phyloP scores from a whole-genome alignment of 2,888 invertebrate species.

The Dryadula phaetusa region DNA sequence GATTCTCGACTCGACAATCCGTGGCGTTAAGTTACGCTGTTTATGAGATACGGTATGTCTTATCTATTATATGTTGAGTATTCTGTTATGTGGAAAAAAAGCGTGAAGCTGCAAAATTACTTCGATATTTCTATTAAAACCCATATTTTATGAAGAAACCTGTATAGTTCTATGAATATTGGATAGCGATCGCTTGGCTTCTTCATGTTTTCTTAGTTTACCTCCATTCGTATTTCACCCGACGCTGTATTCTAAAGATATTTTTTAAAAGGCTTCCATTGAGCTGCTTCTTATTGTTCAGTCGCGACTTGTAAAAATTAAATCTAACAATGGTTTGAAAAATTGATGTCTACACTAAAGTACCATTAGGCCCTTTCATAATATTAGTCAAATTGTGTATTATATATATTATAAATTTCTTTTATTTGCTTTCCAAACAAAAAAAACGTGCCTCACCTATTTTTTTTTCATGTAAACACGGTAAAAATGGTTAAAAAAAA shows the following conservation, averaged over 20 bases:
- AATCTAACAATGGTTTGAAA: constrained; percentile 29
- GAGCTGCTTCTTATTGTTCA: constrained; percentile 34
- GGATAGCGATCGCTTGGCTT: constrained; percentile 31
- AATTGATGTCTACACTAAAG: constrained; percentile 32
- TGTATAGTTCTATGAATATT: constrained; percentile 28
- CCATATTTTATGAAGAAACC: constrained; percentile 19
- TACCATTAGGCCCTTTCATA: constrained; percentile 14
- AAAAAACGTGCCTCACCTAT: too few relatives aligned
- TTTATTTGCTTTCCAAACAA: too few relatives aligned
- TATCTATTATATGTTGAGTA: too few relatives aligned
- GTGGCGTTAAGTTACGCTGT: too few relatives aligned
- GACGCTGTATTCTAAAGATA: constrained; percentile 37
- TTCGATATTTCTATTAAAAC: background rate
- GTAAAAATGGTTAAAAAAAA: too few relatives aligned
- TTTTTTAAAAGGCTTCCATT: constrained; percentile 41
- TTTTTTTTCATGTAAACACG: too few relatives aligned
- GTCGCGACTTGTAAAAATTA: constrained; percentile 29
- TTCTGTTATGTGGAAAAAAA: too few relatives aligned
- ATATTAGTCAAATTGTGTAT: constrained; percentile 5
- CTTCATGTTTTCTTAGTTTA: constrained; percentile 42
- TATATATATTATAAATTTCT: too few relatives aligned
- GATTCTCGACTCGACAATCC: too few relatives aligned
- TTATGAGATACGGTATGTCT: too few relatives aligned
- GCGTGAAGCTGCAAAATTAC: too few relatives aligned
- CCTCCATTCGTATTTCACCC: constrained; percentile 36